Percentiles rank a stretch among this genome's conserved stretches.
These are phyloP conservation scores for Nasua narica DNA, from an alignment of 2,797 vertebrate species.

Conservation along the genomic window DNA sequence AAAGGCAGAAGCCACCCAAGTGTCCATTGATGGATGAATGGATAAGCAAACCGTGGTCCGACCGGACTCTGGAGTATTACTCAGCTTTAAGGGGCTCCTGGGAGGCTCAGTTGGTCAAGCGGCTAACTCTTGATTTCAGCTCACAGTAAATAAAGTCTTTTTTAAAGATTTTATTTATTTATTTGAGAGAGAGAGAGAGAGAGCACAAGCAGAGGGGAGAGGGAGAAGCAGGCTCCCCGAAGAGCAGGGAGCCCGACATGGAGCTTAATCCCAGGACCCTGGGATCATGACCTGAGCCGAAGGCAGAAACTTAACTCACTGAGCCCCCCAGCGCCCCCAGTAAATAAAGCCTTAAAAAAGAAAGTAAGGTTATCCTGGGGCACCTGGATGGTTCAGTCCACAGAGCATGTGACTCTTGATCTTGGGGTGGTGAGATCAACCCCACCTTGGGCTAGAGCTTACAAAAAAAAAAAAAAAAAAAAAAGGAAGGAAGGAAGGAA, in stretches of 20 bases:
- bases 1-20: background rate
- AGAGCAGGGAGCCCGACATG: too few species aligned
- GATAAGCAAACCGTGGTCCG: background rate
- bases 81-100: background rate
- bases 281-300: too few species aligned
- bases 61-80: background rate
- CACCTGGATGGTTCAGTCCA: background rate
- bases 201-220: too few species aligned
- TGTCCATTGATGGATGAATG: too few species aligned
- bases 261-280: too few species aligned
- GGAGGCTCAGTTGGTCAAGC: background rate
- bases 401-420: background rate
- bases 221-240: too few species aligned
- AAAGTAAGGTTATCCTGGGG: background rate
- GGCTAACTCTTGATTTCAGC: background rate
- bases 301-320: too few species aligned
- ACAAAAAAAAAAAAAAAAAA: background rate
- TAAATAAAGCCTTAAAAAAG: background rate
- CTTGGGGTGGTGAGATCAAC: background rate
- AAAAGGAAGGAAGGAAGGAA: background rate
- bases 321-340: too few species aligned
- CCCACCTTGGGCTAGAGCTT: background rate
- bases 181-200: too few species aligned
- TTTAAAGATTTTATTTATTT: too few species aligned
- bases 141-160: too few species aligned